phyloP scores from a whole-genome alignment of 2,113 vertebrate species.

The Xiphias gladius region DNA sequence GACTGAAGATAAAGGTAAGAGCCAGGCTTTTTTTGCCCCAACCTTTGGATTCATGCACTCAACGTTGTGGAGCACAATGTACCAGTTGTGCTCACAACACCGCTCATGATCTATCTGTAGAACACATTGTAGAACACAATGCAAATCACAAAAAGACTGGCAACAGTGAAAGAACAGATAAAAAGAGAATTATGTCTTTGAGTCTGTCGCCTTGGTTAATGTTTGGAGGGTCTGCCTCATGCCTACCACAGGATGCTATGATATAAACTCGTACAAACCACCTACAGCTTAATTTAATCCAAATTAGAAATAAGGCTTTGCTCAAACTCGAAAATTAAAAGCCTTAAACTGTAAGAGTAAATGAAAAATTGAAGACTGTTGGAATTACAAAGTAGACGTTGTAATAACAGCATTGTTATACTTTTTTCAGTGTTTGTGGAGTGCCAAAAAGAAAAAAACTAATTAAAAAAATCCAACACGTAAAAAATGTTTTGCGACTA shows the following conservation, averaged over 20 bases:
- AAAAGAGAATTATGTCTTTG: not conserved
- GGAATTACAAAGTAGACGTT: not conserved
- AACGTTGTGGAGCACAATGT: not conserved
- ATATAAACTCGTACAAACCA: not conserved
- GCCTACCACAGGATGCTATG: not conserved
- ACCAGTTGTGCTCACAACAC: not conserved
- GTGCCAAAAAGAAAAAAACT: not conserved
- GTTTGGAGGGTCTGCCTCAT: not conserved
- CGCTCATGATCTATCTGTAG: not conserved
- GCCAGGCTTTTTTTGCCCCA: not conserved
- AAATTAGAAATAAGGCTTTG: not conserved
- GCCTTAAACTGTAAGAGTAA: not conserved
- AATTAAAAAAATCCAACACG: conserved; percentile 1
- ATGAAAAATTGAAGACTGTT: not conserved
- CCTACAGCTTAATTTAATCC: not conserved
- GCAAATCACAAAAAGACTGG: not conserved
- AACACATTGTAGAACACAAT: not conserved
- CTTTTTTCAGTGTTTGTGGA: not conserved
- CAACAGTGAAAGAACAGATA: not conserved
- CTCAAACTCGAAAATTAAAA: not conserved
- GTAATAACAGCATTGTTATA: not conserved
- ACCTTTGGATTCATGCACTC: not conserved
- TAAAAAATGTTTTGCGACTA: not conserved
- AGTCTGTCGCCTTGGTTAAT: not conserved
- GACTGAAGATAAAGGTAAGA: not conserved